Evolutionary conservation across 2,113 vertebrate genomes (phyloP).

Genomic region (Laterallus jamaicensis): DNA sequence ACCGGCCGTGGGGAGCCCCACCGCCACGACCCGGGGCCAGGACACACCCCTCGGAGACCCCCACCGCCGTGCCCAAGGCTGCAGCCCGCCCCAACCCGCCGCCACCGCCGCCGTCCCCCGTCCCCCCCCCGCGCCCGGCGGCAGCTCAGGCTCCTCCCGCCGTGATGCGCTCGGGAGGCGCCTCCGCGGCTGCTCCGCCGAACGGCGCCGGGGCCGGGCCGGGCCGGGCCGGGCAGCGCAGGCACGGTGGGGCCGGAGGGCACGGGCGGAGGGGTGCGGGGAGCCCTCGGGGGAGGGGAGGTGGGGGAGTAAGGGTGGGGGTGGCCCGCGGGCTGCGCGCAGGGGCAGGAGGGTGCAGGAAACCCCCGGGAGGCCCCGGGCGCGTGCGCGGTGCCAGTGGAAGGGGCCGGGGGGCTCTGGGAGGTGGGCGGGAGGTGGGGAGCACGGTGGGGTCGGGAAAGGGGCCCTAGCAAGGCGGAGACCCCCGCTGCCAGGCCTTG

Average conservation of each 20-base stretch:
- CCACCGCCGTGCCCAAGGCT: accelerated
- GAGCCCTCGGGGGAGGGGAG: neutral
- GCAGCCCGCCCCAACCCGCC: neutral
- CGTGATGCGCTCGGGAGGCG: neutral
- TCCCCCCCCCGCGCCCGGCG: neutral
- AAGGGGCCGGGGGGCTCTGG: too few species aligned
- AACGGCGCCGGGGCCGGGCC: neutral
- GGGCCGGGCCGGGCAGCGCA: neutral
- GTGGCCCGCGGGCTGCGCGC: too few species aligned
- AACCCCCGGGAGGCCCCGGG: neutral
- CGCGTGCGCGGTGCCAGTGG: neutral
- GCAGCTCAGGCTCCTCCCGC: neutral
- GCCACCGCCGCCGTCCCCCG: too few species aligned
- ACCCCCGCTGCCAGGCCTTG: neutral
- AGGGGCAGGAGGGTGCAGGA: neutral
- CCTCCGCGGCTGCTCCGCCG: neutral
- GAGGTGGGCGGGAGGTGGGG: neutral
- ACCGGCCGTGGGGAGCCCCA: accelerated
- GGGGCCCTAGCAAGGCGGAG: neutral
- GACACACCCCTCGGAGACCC: accelerated
- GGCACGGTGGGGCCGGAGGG: neutral
- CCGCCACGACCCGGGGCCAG: accelerated
- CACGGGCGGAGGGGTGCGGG: neutral
- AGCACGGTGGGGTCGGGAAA: neutral
- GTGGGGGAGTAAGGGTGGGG: too few species aligned